Evolutionary conservation across 2,797 vertebrate species (phyloP), one percentile per base, ranked within the genome.

Genomic region (Trematomus bernacchii): DNA sequence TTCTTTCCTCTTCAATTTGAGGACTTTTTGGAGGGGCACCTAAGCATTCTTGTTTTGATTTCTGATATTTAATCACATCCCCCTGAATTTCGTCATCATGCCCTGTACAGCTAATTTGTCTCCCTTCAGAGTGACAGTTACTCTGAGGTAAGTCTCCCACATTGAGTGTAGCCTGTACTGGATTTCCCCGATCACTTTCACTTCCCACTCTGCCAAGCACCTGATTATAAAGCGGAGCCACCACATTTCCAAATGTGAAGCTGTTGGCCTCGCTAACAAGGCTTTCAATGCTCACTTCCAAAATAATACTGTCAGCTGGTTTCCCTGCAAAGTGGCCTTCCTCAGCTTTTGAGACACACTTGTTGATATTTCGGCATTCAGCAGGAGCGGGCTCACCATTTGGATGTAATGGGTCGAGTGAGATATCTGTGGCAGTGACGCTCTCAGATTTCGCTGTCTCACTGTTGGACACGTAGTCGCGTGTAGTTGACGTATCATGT

Each of bases 191-290:
- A 53, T 79, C 73, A 47, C 62, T 90, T 72, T 91, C 85, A 72
- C 57, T 73, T 83, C 82, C 82, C 60, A 52, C 76, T 77, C 71
- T 86, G 71, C 84, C 67, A 75, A 91, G 93, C 73, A 86, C 84
- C 76, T 94, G 92, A 70, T 83, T 85, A 65, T 95, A 94, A 77
- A 93, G 81, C 0, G 93, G 92, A 53, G 93, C 92, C 44, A 93
- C 83, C 83, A 93, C 88, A 1, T 86, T 94, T 30, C 88, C 91
- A 85, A 94, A 95, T 12, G 82, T 88, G 67, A 91, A 85, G 50
- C 73, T 53, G 52, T 6, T 52, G 52, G n/a, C 67, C n/a, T 61
- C 70, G 13, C 61, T 73, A 66, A 61, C 52, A 9, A 67, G 63
- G 53, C 15, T 73, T 23, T 75, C 63, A 2, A 33, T 59, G 55